Conservation (phyloP, 2,113 vertebrate genomes). For the Rhabdomys dilectus region DNA sequence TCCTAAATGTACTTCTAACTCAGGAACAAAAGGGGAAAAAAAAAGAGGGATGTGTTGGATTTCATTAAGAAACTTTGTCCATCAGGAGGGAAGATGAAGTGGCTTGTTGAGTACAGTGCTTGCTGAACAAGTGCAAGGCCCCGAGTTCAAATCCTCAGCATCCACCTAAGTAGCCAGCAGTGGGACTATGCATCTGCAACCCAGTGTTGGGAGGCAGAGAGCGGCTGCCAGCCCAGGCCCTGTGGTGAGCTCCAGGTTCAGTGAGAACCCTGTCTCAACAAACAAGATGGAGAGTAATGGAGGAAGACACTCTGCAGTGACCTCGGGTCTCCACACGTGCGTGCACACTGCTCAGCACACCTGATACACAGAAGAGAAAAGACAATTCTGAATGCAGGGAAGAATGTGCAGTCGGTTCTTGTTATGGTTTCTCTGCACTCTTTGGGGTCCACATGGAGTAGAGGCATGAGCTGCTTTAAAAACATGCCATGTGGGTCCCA, state of each 20-base stretch:
- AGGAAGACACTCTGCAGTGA: background rate
- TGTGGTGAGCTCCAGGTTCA: background rate
- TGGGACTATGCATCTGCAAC: background rate
- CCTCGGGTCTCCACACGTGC: background rate
- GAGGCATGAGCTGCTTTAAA: background rate
- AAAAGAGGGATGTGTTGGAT: background rate
- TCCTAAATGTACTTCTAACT: background rate
- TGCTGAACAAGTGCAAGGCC: background rate
- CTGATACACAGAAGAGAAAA: background rate
- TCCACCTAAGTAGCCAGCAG: background rate
- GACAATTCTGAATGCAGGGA: background rate
- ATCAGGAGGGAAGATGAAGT: background rate
- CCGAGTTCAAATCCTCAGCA: background rate
- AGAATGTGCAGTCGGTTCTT: rapidly evolving
- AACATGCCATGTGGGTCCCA: background rate
- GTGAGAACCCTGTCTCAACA: background rate
- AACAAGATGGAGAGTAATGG: background rate
- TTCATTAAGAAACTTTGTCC: background rate
- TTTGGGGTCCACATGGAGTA: no score
- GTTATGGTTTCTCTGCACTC: background rate
- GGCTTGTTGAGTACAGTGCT: background rate
- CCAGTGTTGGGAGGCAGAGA: background rate
- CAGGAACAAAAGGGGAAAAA: background rate
- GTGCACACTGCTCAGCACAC: background rate
- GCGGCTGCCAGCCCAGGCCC: background rate